Evolutionary conservation across 2,797 vertebrate species (phyloP), one percentile per base, ranked within the genome.

Genomic region (Danionella dracula): DNA sequence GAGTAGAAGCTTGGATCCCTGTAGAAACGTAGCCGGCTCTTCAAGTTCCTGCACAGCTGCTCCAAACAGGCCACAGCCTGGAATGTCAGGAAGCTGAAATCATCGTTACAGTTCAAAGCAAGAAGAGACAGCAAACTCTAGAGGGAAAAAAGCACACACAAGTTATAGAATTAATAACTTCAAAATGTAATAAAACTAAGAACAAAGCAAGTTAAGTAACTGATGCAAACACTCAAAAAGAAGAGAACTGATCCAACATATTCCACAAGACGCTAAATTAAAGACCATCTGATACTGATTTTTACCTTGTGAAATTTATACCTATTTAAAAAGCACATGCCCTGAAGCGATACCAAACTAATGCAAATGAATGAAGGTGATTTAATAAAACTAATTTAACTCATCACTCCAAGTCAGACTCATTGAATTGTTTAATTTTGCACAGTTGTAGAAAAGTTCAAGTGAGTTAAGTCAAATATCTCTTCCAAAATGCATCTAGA

Each of bases 1-100:
- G 90, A 94, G 85, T 84, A 89, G 85, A 98, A 97, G 68, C 89
- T 86, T 32, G 96, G 94, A 85, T 99, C 95, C 75, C 89, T 92
- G 81, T 95, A 89, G 83, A 96, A 97, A 77, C 91, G 92, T 41
- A 99, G 91, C 49, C 94, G 88, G 49, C 80, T 90, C 74, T 86
- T 90, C 61, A 99, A 80, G 17, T 83, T 89, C 8, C 68, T 64
- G 57, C 94, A 97, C 57, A 99, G 87, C 78, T 95, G 95, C 57
- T 85, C 88, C 71, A 99, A 82, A 79, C 96, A 98, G 0, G 88
- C 90, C 37, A 93, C 74, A 2, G 93, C 88, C 76, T 91, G 91
- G 40, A 94, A 83, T n/a, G 88, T 89, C 74, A 95, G 83, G 37
- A 76, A 82, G 51, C 90, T 85, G 1, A 83, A 84, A 31, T 92